A percentile compares a stretch with the other conserved stretches of the same genome.
phyloP scores from a whole-genome alignment of 2,888 invertebrate species.

The Amphipyra berbera region DNA sequence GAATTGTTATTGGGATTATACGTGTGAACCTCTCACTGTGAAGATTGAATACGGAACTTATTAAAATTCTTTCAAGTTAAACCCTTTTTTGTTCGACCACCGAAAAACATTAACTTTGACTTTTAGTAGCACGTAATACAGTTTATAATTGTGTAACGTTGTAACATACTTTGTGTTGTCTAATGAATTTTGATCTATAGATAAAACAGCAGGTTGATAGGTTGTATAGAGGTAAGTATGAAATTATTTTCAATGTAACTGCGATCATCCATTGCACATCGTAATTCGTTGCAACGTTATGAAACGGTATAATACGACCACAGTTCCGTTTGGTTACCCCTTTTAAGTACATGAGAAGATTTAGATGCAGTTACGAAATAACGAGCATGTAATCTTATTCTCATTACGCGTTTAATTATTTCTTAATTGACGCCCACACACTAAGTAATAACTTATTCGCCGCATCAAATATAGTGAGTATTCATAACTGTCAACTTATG shows the following conservation, averaged over 20 bases:
- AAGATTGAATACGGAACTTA: slow-evolving; percentile 76
- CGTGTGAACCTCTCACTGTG: slow-evolving; percentile 78
- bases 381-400: slow-evolving; percentile 50
- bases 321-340: slow-evolving; percentile 54
- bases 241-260: slow-evolving; percentile 71
- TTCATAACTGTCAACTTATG: slow-evolving; percentile 82
- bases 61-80: slow-evolving; percentile 74
- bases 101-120: slow-evolving; percentile 13
- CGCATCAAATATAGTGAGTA: slow-evolving; percentile 70
- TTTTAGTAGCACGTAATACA: slow-evolving; percentile 11
- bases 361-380: slow-evolving; percentile 55
- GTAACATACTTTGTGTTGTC: slow-evolving; percentile 3
- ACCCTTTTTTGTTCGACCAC: slow-evolving; percentile 42
- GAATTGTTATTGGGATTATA: slow-evolving; percentile 82
- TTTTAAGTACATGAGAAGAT: slow-evolving; percentile 54
- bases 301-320: slow-evolving; percentile 65
- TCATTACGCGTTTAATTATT: slow-evolving; percentile 57
- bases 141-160: slow-evolving; percentile 17
- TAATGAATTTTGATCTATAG: slow-evolving; percentile 20
- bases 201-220: slow-evolving; percentile 29
- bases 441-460: slow-evolving; percentile 72
- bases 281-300: slow-evolving; percentile 69
- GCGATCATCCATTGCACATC: slow-evolving; percentile 70
- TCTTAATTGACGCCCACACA: slow-evolving; percentile 65
- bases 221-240: slow-evolving; percentile 59